Base-by-base conservation (phyloP, 2,888 invertebrate species). In the Epiblema foenella region DNA sequence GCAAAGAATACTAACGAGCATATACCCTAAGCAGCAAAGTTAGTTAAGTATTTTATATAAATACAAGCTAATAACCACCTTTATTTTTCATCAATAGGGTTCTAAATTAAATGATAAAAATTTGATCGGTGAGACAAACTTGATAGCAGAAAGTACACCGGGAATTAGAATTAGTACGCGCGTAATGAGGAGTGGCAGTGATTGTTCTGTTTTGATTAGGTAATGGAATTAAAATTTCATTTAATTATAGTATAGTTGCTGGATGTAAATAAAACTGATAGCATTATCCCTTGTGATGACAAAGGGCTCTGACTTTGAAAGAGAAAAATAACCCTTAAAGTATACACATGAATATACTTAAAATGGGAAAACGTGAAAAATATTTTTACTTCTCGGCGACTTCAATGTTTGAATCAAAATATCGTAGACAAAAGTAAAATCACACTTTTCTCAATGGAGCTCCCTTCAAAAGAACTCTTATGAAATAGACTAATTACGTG, bases 1-100 rank as follows among this genome's bases (percentile, higher is more conserved):
- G 71, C 52, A 84, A 29, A 5, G 73, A 39, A 69, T 74, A 39
- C 37, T n/a, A 74, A 72, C 65, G 52, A 69, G 74, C 67, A 52
- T 39, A 64, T 64, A 64, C 37, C n/a, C 33, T 15, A 33, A 39
- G 37, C 54, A 54, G 39, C 20, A 39, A 64, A 64, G 20, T 64
- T 49, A 54, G 8, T 64, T 39, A 54, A 39, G 10, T 1, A 33
- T 1, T 18, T 7, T 5, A 10, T n/a, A 54, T n/a, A 9, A 52
- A 54, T 0, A 15, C 52, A 54, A n/a, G 9, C n/a, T 0, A 37
- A 52, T 54, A 64, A 39, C 24, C 20, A 15, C 18, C 24, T 39
- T 54, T 9, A 20, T 0, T 5, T 10, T 11, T n/a, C 5, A 15
- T 64, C 0, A 0, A 39, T 15, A 64, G 5, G 51, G 52, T 39